These are phyloP conservation scores for Margarornis squamiger DNA, from an alignment of 2,797 vertebrate species.

Conservation along the genomic window DNA sequence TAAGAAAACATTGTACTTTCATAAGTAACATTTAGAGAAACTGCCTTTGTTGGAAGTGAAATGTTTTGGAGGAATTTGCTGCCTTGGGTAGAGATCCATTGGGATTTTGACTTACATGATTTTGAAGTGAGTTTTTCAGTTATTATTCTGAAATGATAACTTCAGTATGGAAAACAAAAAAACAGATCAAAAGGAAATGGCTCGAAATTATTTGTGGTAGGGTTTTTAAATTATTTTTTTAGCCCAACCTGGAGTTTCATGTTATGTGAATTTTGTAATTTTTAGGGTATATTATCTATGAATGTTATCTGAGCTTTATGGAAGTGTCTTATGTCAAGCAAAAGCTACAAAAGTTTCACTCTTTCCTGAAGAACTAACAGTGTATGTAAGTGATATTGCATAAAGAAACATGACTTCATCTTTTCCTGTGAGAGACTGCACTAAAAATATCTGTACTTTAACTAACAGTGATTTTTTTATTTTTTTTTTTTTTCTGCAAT, in stretches of 20 bases:
- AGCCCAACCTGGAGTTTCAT: neutral
- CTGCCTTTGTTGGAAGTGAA: neutral
- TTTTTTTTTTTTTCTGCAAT: neutral
- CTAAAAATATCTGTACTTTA: neutral
- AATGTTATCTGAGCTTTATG: neutral
- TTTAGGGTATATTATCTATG: neutral
- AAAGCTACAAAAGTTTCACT: neutral
- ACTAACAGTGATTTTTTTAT: too few species aligned
- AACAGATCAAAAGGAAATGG: fast-evolving
- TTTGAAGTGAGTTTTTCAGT: neutral
- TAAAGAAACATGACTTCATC: neutral
- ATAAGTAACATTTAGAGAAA: neutral
- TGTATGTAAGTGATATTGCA: neutral
- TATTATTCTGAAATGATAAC: neutral
- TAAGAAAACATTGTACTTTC: neutral
- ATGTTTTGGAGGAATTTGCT: neutral
- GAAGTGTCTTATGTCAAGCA: neutral
- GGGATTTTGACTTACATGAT: neutral
- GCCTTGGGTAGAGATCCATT: neutral
- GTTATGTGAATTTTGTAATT: neutral
- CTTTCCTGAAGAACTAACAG: neutral
- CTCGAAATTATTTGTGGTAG: neutral
- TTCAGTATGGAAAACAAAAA: neutral
- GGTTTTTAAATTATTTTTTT: neutral
- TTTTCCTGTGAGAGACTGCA: neutral